Evolutionary conservation across 2,888 invertebrate species (phyloP), one percentile per base, ranked within the genome.

Genomic region (Beris chalybata): DNA sequence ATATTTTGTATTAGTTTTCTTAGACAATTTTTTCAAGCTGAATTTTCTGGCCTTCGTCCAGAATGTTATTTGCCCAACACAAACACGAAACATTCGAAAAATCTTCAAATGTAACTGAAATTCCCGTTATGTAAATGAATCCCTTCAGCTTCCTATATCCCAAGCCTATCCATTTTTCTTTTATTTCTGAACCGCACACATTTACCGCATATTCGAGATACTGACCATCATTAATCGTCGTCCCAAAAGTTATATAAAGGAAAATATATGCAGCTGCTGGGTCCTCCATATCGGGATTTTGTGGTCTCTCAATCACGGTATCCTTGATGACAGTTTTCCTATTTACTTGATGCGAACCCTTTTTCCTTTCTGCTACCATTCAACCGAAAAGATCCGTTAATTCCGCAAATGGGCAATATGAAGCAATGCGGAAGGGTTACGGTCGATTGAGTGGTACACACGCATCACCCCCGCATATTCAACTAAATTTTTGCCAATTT

Each of bases 351-450:
- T 54, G n/a, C 45, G 29, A 64, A 64, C 43, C 64, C 64, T 44
- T 64, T 52, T 31, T n/a, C 11, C 15, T 53, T 29, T 53, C 38
- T 5, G 9, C 9, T 9, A 38, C 38, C 3, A 9, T 38, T n/a
- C 61, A 61, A 50, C 50, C 53, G 64, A 50, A 53, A 4, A 32
- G n/a, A 53, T 38, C 29, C 64, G 30, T 48, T 32, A 55, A 47
- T 30, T 55, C 48, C 38, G 54, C 32, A 29, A 38, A 45, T 48
- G 63, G 64, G 66, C 69, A 71, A 71, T 70, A 71, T 72, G 71
- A 71, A 72, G 71, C 70, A 72, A 72, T 72, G 72, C 71, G 72
- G 72, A 72, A 72, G 71, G 71, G 72, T 72, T 71, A 71, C 61
- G 67, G 68, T 58, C 58, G 65, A 70, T 70, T 68, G 68, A 69